Evolutionary conservation across 2,888 invertebrate species (phyloP).

Genomic region (Heliconius erato): DNA sequence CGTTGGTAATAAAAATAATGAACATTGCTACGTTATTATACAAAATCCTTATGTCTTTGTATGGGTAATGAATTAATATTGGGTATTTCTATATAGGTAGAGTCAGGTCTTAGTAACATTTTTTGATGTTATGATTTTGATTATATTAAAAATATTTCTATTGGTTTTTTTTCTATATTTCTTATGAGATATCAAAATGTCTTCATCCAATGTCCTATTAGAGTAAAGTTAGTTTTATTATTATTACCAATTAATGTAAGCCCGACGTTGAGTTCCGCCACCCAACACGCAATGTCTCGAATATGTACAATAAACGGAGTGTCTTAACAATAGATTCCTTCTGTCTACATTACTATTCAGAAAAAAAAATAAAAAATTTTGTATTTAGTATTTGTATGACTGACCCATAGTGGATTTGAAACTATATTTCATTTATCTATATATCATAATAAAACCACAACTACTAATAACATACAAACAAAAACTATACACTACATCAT

Average conservation of each 20-base stretch:
- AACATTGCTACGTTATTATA: constrained; percentile 46
- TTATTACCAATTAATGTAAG: no score
- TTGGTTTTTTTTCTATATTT: background rate
- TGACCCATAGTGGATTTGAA: background rate
- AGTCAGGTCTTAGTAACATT: background rate
- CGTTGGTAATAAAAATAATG: constrained; percentile 61
- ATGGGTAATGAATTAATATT: background rate
- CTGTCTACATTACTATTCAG: background rate
- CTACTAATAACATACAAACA: background rate
- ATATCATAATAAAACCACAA: background rate
- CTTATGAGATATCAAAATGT: no score
- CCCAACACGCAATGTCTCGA: background rate
- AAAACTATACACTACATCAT: background rate
- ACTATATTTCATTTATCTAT: background rate
- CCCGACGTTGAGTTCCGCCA: background rate
- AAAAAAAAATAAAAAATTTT: no score
- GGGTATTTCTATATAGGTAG: background rate
- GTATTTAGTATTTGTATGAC: background rate
- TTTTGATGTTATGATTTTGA: background rate
- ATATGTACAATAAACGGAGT: background rate
- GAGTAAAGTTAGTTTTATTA: no score
- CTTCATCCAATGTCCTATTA: no score
- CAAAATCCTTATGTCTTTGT: constrained; percentile 16
- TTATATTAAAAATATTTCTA: background rate
- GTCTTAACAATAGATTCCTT: background rate